Conservation (phyloP, 2,113 vertebrate genomes). For the Chamaetylas fuelleborni region DNA sequence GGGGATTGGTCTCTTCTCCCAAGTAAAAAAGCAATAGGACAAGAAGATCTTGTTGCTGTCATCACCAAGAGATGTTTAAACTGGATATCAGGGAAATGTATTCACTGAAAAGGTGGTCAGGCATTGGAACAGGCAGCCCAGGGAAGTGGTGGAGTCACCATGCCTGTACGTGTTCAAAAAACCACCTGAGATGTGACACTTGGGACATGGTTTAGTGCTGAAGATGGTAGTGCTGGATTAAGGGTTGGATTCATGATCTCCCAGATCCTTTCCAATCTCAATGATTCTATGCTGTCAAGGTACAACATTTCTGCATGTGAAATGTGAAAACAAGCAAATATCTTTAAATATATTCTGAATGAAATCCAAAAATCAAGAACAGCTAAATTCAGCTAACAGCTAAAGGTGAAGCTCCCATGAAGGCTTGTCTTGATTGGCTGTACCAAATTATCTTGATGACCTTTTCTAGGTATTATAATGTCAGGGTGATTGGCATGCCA, state of each 20-base stretch:
- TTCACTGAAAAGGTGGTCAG: not conserved
- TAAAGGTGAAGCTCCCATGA: not conserved
- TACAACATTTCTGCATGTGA: not conserved
- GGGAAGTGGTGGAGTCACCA: not conserved
- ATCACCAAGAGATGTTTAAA: not conserved
- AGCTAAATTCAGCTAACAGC: not conserved
- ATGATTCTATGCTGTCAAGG: not conserved
- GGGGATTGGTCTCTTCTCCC: not conserved
- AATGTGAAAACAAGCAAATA: not conserved
- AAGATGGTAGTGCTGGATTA: not conserved
- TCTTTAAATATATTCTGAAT: not conserved
- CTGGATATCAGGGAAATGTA: not conserved
- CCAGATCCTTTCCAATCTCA: not conserved
- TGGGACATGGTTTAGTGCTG: not conserved
- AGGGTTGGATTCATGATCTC: not conserved
- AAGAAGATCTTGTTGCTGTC: not conserved
- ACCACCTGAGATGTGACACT: rapidly evolving
- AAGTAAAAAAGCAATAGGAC: not conserved
- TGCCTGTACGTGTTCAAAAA: not conserved
- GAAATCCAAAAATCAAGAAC: not conserved
- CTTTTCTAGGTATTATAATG: not conserved
- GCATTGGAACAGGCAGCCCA: not conserved
- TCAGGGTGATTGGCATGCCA: not conserved
- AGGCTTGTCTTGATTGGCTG: not conserved
- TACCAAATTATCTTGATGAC: not conserved